Evolutionary conservation across 2,888 invertebrate genomes (phyloP).

Genomic region (Cryptus viduatorius): DNA sequence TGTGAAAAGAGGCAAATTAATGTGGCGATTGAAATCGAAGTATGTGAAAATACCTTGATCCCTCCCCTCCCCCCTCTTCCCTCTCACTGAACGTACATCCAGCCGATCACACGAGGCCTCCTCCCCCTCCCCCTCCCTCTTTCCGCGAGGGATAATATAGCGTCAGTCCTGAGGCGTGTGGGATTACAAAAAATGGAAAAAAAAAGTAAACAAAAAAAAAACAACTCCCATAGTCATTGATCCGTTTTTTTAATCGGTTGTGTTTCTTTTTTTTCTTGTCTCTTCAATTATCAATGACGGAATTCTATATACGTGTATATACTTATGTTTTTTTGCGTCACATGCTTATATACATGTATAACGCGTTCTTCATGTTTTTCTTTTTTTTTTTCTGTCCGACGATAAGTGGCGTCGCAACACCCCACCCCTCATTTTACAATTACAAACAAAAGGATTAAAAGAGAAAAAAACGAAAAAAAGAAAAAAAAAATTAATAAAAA

Average conservation of each 20-base stretch:
- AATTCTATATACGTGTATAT: constrained; percentile 68
- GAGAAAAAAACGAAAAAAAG: constrained; percentile 44
- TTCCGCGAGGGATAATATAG: constrained; percentile 60
- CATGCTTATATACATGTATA: constrained; percentile 70
- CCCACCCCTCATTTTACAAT: constrained; percentile 68
- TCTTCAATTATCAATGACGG: constrained; percentile 53
- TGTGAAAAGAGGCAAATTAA: constrained; percentile 74
- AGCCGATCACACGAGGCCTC: constrained; percentile 77
- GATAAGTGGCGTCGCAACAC: constrained; percentile 57
- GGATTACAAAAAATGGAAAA: constrained; percentile 67
- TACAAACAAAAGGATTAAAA: constrained; percentile 68
- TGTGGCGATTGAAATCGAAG: constrained; percentile 75
- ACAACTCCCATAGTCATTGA: constrained; percentile 75
- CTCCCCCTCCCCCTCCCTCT: constrained; percentile 66
- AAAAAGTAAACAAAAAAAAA: constrained; percentile 60
- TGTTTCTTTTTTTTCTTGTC: constrained; percentile 41
- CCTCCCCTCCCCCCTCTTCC: background rate
- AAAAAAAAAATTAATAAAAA: constrained; percentile 28
- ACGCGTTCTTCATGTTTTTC: constrained; percentile 58
- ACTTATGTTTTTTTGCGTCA: constrained; percentile 63
- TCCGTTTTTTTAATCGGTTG: constrained; percentile 68
- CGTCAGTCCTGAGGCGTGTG: constrained; percentile 71
- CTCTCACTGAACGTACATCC: constrained; percentile 71
- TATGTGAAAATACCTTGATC: constrained; percentile 73
- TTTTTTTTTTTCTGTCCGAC: constrained; percentile 46